These are phyloP conservation scores for Lepus townsendii DNA, from an alignment of 2,797 vertebrate species.

Conservation along the genomic window DNA sequence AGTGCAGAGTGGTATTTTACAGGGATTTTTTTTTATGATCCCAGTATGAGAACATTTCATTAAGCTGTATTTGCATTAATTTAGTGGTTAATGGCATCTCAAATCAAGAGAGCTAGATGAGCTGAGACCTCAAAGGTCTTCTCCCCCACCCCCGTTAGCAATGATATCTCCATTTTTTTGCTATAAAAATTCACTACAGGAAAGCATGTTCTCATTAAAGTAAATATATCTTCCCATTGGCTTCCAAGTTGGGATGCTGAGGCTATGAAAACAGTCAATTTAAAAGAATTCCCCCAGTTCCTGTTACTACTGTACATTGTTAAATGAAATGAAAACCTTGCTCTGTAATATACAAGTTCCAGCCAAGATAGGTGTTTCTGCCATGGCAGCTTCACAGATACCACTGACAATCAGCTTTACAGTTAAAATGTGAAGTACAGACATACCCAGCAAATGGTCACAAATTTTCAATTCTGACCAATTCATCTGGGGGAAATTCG, in stretches of 20 bases:
- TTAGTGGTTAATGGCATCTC: conserved; percentile 67
- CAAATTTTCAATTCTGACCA: conserved; percentile 50
- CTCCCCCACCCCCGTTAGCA: neutral
- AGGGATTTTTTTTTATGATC: conserved; percentile 71
- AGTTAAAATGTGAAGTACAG: conserved; percentile 1
- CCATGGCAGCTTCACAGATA: neutral
- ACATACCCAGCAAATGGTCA: neutral
- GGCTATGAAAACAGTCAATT: conserved; percentile 62
- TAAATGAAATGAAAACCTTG: conserved; percentile 43
- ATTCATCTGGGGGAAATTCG: neutral
- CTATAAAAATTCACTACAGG: conserved; percentile 70
- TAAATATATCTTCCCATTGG: conserved; percentile 65
- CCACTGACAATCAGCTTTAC: neutral
- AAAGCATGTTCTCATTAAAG: conserved; percentile 72
- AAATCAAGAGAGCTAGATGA: conserved; percentile 65
- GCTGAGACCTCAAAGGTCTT: conserved; percentile 64
- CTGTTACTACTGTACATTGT: neutral
- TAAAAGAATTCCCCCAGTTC: conserved; percentile 59
- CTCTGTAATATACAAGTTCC: neutral
- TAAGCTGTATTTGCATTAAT: conserved; percentile 78
- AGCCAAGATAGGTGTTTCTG: neutral
- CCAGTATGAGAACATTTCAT: conserved; percentile 75
- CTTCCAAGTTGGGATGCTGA: conserved; percentile 54
- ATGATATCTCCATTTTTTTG: conserved; percentile 60
- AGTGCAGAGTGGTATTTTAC: conserved; percentile 62